Evolutionary conservation across 2,797 vertebrate genomes (phyloP).

Genomic region (Scolopax rusticola): DNA sequence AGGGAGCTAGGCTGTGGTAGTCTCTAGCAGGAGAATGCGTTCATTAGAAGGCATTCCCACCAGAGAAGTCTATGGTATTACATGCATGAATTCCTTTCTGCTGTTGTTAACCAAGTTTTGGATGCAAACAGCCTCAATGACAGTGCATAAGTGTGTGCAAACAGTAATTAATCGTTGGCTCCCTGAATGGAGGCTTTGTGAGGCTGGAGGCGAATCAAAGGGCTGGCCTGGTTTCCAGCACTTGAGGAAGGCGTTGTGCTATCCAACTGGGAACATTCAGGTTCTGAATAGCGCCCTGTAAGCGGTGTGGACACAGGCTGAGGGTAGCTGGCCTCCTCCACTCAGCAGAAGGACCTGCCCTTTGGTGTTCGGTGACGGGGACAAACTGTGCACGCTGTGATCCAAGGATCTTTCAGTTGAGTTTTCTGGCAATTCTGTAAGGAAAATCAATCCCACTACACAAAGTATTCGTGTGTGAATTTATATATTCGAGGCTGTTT

Average conservation of each 20-base stretch:
- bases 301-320: neutral
- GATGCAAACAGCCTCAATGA: slow-evolving; percentile 46
- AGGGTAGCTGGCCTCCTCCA: slow-evolving; percentile 37
- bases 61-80: neutral
- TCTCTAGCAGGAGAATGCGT: slow-evolving; percentile 8
- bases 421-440: slow-evolving; percentile 64
- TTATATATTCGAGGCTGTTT: slow-evolving; percentile 34
- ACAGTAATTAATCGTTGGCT: slow-evolving; percentile 60
- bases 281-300: slow-evolving; percentile 62
- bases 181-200: slow-evolving; percentile 69
- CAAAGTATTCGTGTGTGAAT: slow-evolving; percentile 39
- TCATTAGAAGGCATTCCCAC: slow-evolving; percentile 53
- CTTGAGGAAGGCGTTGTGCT: neutral
- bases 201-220: slow-evolving; percentile 62
- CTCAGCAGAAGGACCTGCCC: slow-evolving; percentile 25
- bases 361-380: slow-evolving; percentile 36
- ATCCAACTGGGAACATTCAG: slow-evolving; percentile 66
- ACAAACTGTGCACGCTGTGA: slow-evolving; percentile 23
- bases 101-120: slow-evolving; percentile 44
- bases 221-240: slow-evolving; percentile 8
- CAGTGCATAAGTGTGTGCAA: slow-evolving; percentile 50
- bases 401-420: slow-evolving; percentile 52
- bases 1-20: neutral
- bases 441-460: neutral
- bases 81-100: slow-evolving; percentile 46